phyloP scores from a whole-genome alignment of 1,140 invertebrate species.

The Diorhabda elongata region DNA sequence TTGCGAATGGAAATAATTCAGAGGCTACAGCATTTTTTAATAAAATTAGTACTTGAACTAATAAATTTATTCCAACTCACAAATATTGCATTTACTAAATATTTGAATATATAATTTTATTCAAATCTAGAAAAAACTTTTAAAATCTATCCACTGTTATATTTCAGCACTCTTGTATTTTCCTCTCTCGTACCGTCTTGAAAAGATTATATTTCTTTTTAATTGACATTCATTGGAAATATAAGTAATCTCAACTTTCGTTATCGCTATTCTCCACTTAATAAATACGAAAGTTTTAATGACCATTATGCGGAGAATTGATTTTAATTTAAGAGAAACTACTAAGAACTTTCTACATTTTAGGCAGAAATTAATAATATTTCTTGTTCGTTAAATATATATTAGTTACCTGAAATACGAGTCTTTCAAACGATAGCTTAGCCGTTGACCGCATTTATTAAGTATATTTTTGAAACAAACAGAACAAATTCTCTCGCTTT shows the following conservation, averaged over 20 bases:
- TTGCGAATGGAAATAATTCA: too few species aligned
- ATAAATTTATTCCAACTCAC: too few species aligned
- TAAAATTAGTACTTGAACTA: too few species aligned
- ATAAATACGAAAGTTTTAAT: conserved; percentile 3
- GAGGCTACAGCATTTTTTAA: too few species aligned
- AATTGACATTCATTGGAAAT: neutral
- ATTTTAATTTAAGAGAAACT: neutral
- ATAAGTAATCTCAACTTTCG: neutral
- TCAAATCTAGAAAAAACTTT: too few species aligned
- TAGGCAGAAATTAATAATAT: too few species aligned
- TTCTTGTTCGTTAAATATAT: neutral
- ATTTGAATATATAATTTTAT: too few species aligned
- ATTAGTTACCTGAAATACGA: neutral
- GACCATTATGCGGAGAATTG: neutral
- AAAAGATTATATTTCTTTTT: neutral
- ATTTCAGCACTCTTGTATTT: too few species aligned
- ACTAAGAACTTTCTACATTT: neutral
- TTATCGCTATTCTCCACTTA: neutral
- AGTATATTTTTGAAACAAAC: neutral
- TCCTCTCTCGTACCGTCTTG: too few species aligned
- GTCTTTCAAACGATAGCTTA: neutral
- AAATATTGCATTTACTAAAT: too few species aligned
- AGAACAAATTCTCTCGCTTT: too few species aligned
- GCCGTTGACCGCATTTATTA: neutral
- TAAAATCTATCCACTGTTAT: too few species aligned